Evolutionary conservation across 1,140 invertebrate genomes (phyloP), one percentile per base, ranked within the genome.

Genomic region (Lepidotrigona ventralis): DNA sequence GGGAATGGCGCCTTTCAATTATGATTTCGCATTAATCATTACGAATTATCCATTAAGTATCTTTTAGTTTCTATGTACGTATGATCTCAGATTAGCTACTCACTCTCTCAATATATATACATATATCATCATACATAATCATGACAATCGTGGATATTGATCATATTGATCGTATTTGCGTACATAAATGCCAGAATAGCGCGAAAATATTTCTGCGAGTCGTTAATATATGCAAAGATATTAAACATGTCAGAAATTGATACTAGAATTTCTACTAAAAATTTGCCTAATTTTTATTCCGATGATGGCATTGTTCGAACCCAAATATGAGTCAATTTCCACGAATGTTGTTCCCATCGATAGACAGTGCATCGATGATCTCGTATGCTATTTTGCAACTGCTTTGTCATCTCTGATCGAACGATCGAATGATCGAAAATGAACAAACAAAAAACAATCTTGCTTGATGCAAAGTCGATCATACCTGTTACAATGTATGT

Each of bases 1-100:
- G 80, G 85, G 79, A 63, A 53, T 84, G 89, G 88, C 87, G 90
- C 88, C 90, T 88, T 92, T 86, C 86, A 91, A 91, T 92, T 91
- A 86, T 84, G 85, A 90, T 84, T 90, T 56, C 14, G 17, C 21
- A 15, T 72, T 72, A 46, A 46, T 46, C 39, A 46, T 46, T 46
- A 33, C 33, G 33, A 33, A 33, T 33, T 33, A 33, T 33, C 33
- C 33, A 33, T 33, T 33, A 33, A 33, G 33, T 33, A 33, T 33
- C 33, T 33, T 33, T 33, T 33, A 33, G 33, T 33, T 33, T 33
- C 33, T 33, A 33, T 33, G 33, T 33, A 33, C 4, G 33, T 33
- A 33, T 33, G 33, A 33, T 33, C 33, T 33, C 33, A 33, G 33
- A 33, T 33, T 33, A 33, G 33, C 33, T 33, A 33, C 33, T 33